Evolutionary conservation across 2,888 invertebrate species (phyloP), one percentile per base, ranked within the genome.

Genomic region (Colostygia pectinataria): DNA sequence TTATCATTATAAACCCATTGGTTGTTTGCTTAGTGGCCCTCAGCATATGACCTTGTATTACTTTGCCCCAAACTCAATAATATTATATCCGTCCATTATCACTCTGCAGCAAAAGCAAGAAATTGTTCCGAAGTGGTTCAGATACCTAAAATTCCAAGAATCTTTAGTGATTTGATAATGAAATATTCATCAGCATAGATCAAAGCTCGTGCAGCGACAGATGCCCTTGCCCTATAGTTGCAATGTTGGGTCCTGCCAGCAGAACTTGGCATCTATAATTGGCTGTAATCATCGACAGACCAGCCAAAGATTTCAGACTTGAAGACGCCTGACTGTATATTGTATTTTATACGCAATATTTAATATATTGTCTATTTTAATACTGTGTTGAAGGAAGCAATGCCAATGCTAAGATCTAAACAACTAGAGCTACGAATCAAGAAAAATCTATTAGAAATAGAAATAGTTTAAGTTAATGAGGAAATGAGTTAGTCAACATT

Each of bases 261-360:
- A 70, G 71, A 68, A 68, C 59, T 81, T 87, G 86, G 85, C 86
- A 79, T 68, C 59, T 53, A 60, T 41, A 63, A 53, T 81, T 85
- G 85, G 85, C 83, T 69, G 61, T 63, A 62, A 58, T 59, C 63
- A 52, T 58, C 57, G 36, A 54, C 59, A 58, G 61, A 62, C 64
- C 63, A 68, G 84, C 84, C 87, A 87, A 84, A 79, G 74, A 74
- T 83, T 83, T 83, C 77, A 83, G 84, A 86, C 86, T 67, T 59
- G 70, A 71, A 76, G 85, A 77, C 83, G 84, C 85, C 85, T 79
- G 77, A 57, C 63, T n/a, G n/a, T 32, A n/a, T 12, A 23, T 23
- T 1, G 23, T 8, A 34, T 12, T 12, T 32, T 15, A 10, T 45
- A 24, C 37, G 37, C 44, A 45, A 25, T 25, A 40, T 5, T 8